These are phyloP conservation scores for Myrmecobius fasciatus DNA, from an alignment of 2,113 vertebrate genomes.

Conservation along the genomic window DNA sequence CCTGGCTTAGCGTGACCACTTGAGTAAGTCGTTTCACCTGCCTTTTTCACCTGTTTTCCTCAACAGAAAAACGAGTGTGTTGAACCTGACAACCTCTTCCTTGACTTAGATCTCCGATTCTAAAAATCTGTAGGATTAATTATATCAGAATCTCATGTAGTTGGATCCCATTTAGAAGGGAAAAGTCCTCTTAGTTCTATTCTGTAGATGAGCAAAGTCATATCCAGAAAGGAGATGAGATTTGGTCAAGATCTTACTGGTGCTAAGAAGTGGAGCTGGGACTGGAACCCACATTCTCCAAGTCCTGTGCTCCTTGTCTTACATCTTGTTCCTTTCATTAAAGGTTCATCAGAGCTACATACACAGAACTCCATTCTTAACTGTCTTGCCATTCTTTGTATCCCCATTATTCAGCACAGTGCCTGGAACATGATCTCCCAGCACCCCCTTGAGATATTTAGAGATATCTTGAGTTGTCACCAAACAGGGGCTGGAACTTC, in stretches of 20 bases:
- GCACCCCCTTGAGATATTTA: rapidly evolving
- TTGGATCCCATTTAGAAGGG: neutral
- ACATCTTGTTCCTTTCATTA: neutral
- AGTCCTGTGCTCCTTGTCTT: neutral
- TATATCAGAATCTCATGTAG: neutral
- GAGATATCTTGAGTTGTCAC: neutral
- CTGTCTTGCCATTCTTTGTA: neutral
- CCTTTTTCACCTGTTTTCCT: neutral
- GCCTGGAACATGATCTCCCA: neutral
- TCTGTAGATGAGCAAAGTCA: neutral
- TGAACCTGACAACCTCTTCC: neutral
- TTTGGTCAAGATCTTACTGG: neutral
- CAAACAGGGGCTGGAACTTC: neutral
- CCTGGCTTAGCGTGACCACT: neutral
- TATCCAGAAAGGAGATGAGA: neutral
- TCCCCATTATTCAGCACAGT: neutral
- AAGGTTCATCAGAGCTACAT: neutral
- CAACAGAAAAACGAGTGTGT: neutral
- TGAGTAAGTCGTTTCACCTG: neutral
- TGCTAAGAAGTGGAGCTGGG: neutral
- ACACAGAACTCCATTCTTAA: neutral
- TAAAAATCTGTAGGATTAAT: neutral
- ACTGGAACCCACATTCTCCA: neutral
- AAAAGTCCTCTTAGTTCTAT: neutral
- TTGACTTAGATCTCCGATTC: neutral